Evolutionary conservation across 2,888 invertebrate genomes (phyloP).

Genomic region (Cephus nigrinus): DNA sequence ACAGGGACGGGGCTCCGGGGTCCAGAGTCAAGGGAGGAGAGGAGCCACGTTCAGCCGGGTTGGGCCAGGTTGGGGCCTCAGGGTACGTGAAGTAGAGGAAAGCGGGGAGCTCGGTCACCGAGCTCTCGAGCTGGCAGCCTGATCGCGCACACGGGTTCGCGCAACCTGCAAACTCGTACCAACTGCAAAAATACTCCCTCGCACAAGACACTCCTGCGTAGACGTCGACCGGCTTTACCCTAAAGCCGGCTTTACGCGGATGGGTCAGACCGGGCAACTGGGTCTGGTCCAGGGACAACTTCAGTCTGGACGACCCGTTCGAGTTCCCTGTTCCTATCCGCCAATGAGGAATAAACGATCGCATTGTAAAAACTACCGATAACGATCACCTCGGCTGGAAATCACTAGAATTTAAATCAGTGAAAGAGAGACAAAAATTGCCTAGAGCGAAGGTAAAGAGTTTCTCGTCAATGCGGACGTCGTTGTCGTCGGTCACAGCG

Average conservation of each 20-base stretch:
- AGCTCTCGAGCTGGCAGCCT: constrained; percentile 44
- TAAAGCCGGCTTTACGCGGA: constrained; percentile 21
- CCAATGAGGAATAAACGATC: background rate
- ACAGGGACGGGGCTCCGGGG: background rate
- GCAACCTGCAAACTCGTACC: constrained; percentile 59
- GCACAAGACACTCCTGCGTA: constrained; percentile 43
- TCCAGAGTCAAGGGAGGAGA: background rate
- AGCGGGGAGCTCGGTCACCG: constrained; percentile 54
- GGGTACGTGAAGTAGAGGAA: constrained; percentile 37
- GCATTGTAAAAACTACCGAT: no score
- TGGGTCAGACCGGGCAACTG: background rate
- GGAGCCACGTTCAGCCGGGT: constrained; percentile 22
- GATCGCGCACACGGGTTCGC: constrained; percentile 50
- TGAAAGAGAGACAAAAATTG: constrained; percentile 21
- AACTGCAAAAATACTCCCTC: constrained; percentile 53
- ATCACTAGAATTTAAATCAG: background rate
- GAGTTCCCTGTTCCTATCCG: background rate
- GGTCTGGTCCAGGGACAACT: background rate
- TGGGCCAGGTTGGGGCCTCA: constrained; percentile 40
- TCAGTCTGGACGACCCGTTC: background rate
- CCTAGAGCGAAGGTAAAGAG: constrained; percentile 25
- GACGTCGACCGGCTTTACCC: constrained; percentile 35
- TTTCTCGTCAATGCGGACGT: background rate
- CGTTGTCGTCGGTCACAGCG: background rate
- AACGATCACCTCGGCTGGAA: background rate